These are phyloP conservation scores for Chloropsis hardwickii DNA, from an alignment of 2,113 vertebrate genomes.

Conservation along the genomic window DNA sequence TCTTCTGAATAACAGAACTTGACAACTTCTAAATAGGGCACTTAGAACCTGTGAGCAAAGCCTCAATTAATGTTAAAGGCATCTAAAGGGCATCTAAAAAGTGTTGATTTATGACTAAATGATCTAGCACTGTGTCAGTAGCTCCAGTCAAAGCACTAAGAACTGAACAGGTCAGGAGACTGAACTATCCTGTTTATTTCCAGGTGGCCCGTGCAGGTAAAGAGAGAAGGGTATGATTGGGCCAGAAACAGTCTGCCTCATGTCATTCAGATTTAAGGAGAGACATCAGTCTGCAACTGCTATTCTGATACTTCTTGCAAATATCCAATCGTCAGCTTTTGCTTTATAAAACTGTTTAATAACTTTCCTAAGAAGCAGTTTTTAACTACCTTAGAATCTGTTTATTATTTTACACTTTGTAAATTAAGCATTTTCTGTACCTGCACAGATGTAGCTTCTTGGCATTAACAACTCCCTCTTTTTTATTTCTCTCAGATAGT, in stretches of 20 bases:
- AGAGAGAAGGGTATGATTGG: rapidly evolving
- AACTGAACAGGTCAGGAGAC: neutral
- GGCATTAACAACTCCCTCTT: neutral
- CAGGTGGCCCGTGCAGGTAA: neutral
- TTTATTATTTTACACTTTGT: neutral
- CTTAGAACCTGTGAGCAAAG: neutral
- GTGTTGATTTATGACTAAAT: neutral
- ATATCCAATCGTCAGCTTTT: neutral
- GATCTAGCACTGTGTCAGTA: neutral
- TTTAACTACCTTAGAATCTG: neutral
- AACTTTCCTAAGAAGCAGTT: neutral
- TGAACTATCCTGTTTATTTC: neutral
- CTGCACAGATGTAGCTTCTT: neutral
- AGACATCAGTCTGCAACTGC: neutral
- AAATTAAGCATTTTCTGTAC: neutral
- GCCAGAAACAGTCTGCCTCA: neutral
- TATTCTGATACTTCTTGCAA: neutral
- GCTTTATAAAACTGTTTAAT: neutral
- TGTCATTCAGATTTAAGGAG: neutral
- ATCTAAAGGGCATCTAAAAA: neutral
- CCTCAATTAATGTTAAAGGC: neutral
- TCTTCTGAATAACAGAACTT: neutral
- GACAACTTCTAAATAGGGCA: neutral
- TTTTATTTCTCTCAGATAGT: neutral
- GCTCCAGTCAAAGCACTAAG: neutral